phyloP scores from a whole-genome alignment of 2,888 invertebrate genomes.

The Chaitophorus viminalis region DNA sequence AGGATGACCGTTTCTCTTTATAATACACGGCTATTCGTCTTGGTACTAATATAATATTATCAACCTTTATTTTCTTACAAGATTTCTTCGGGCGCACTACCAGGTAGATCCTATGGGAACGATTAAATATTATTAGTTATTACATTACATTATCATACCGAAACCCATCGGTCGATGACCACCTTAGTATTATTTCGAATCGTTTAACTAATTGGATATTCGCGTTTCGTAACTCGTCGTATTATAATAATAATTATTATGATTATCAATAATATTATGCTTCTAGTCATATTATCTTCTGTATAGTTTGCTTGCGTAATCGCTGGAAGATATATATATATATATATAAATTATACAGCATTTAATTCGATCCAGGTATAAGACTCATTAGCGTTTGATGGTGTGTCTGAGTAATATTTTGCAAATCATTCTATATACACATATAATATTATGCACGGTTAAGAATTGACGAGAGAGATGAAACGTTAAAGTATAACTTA shows the following conservation, averaged over 20 bases:
- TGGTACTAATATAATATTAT: neutral
- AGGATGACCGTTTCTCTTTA: neutral
- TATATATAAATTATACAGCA: too few relatives aligned
- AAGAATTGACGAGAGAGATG: too few relatives aligned
- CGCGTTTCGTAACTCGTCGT: neutral
- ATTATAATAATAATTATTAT: neutral
- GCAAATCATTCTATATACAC: too few relatives aligned
- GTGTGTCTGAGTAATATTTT: too few relatives aligned
- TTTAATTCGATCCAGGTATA: neutral
- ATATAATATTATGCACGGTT: too few relatives aligned
- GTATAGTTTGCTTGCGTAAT: neutral
- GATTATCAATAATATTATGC: neutral
- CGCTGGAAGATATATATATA: too few relatives aligned
- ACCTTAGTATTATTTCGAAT: too few relatives aligned
- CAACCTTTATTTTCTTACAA: too few relatives aligned
- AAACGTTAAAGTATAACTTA: too few relatives aligned
- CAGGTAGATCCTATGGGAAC: neutral
- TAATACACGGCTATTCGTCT: neutral
- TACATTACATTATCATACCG: too few relatives aligned
- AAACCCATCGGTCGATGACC: too few relatives aligned
- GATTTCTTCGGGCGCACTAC: neutral
- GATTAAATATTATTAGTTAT: neutral
- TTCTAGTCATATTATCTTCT: too few relatives aligned
- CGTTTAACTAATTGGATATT: neutral
- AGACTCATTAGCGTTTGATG: neutral